Evolutionary conservation across 2,113 vertebrate species (phyloP), one percentile per base, ranked within the genome.

Genomic region (Cottus gobio): DNA sequence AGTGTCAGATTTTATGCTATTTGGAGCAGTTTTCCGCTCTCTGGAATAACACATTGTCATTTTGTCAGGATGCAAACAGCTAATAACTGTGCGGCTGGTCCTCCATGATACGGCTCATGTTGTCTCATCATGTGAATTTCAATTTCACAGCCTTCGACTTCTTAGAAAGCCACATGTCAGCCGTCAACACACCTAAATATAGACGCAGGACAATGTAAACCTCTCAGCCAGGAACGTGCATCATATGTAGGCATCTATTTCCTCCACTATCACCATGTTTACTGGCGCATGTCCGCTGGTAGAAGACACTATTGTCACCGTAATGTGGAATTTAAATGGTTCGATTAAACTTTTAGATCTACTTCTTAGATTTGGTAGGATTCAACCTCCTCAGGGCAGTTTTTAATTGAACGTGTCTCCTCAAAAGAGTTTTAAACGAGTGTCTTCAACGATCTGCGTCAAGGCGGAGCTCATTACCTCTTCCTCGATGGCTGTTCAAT

Each of bases 401-500:
- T 79, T 84, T 78, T 79, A 84, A 83, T 85, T 84, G 22, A 79
- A 61, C 46, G 61, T 16, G 50, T 73, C 63, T 34, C 61, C 34
- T 83, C 42, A 62, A 83, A 87, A 62, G 65, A 60, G 13, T 64
- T 70, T 82, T 70, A 58, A 84, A 77, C 0, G 20, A 58, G 48
- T 31, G 18, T 31, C 57, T 42, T 16, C 37, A 60, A 73, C 71
- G 83, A 63, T 75, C 56, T 18, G 26, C 56, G 13, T 58, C 56
- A 58, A 7, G 56, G 44, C 54, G 34, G 24, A 11, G 70, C 64
- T 80, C 82, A 85, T 78, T 82, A 60, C 68, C 68, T 78, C 68
- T 83, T 60, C 68, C 63, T 77, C 67, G 26, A 80, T 78, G 69
- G 63, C 79, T 74, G 54, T 71, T 84, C 56, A 65, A 68, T 77